phyloP scores from a whole-genome alignment of 2,888 invertebrate genomes.

The Hyposoter dolosus region DNA sequence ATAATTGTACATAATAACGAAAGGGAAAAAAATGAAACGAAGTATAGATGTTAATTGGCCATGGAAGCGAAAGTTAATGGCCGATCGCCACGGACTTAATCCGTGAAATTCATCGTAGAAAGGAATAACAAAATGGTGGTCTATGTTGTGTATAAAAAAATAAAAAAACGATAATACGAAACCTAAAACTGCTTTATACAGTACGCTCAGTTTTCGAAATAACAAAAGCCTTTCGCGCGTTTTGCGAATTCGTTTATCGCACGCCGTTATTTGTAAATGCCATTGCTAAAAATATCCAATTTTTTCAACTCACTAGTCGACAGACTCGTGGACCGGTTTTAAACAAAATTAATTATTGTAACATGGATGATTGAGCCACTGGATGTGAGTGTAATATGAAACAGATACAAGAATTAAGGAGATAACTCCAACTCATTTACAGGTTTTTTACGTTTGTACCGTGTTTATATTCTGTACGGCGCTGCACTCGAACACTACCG shows the following conservation, averaged over 20 bases:
- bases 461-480: constrained; percentile 81
- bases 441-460: constrained; percentile 83
- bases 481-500: constrained; percentile 79
- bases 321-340: neutral
- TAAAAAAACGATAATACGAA: constrained; percentile 36
- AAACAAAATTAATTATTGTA: constrained; percentile 55
- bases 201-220: constrained; percentile 47
- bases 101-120: constrained; percentile 54
- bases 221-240: constrained; percentile 36
- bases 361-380: constrained; percentile 61
- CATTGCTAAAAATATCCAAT: constrained; percentile 41
- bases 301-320: neutral
- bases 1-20: constrained; percentile 74
- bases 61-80: constrained; percentile 38
- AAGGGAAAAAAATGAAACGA: constrained; percentile 52
- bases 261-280: constrained; percentile 62
- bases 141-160: constrained; percentile 58
- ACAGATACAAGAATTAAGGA: neutral
- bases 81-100: constrained; percentile 30
- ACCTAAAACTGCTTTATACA: constrained; percentile 58
- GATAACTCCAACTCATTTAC: constrained; percentile 73
- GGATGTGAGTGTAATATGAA: constrained; percentile 71
- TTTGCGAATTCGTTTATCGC: constrained; percentile 54
- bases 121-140: constrained; percentile 40
- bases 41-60: constrained; percentile 45